Conservation (phyloP, 2,888 invertebrate genomes). For the Oasisia sp. region DNA sequence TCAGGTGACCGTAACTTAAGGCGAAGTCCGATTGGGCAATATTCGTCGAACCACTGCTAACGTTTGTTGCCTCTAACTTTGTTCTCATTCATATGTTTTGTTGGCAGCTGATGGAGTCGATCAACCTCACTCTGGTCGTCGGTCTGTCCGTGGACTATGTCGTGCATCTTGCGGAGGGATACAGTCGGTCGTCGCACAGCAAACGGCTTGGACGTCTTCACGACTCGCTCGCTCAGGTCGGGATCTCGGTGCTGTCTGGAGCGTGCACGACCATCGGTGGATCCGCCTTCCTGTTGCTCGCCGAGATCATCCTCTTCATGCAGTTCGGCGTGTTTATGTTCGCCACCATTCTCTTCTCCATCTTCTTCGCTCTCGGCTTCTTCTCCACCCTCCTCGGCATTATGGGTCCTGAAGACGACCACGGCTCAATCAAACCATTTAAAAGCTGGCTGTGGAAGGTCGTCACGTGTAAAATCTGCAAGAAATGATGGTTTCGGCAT, state of each 20-base stretch:
- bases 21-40: no score
- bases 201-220: conserved; percentile 51
- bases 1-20: no score
- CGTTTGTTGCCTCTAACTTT: not conserved
- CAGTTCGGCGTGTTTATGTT: conserved; percentile 60
- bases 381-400: conserved; percentile 50
- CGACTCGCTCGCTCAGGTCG: conserved; percentile 53
- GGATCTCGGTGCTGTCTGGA: conserved; percentile 55
- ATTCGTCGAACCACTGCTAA: not conserved
- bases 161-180: conserved; percentile 59
- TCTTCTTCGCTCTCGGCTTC: conserved; percentile 51
- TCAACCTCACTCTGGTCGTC: conserved; percentile 59
- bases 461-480: not conserved
- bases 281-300: conserved; percentile 53
- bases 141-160: conserved; percentile 60
- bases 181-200: conserved; percentile 48
- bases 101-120: conserved; percentile 51
- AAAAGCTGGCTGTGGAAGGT: not conserved
- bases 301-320: conserved; percentile 53
- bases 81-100: not conserved
- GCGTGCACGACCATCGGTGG: conserved; percentile 57
- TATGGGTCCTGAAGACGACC: conserved; percentile 22
- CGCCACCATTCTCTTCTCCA: conserved; percentile 54
- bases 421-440: conserved; percentile 8
- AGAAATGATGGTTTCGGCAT: not conserved